Evolutionary conservation across 2,797 vertebrate species (phyloP), one percentile per base, ranked within the genome.

Genomic region (Enteromius mattozi): DNA sequence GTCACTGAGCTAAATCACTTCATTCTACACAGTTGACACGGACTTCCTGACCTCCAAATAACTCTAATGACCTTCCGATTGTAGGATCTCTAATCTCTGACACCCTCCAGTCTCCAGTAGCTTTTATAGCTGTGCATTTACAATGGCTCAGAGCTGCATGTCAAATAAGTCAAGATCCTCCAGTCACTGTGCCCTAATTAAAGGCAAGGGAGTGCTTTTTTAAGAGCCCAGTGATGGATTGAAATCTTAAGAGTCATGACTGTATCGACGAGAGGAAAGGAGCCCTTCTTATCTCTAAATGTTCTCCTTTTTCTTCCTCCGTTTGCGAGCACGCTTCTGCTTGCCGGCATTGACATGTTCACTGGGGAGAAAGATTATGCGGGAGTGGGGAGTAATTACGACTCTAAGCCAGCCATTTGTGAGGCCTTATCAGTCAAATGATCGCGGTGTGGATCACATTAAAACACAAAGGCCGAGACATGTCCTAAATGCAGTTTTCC

Each of bases 351-450:
- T 76, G 77, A 90, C 81, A 27, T 88, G 86, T 81, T 88, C 87
- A 84, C 83, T 83, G 89, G 91, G 88, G 87, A 88, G 86, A 86
- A 63, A 72, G 87, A 83, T 91, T 65, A 87, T 68, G 8, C 86
- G 87, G 91, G 92, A 91, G 86, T 88, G 86, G 90, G 72, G 88
- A 86, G 54, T 90, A 91, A 93, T 93, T 93, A 87, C 82, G 86
- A 71, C 91, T 92, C 85, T 90, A 75, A 87, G 88, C 87, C 82
- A 84, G 90, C 87, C 88, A 84, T 91, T 89, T 85, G 65, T 82
- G 88, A 86, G 87, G 27, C 86, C 76, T 88, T 92, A 92, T 94
- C 91, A 89, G 90, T 79, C 16, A 6, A 49, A 81, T 69, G 79
- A 91, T 93, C 85, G 4, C 82, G 56, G 85, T 82, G 19, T 84